Evolutionary conservation across 2,797 vertebrate species (phyloP).

Genomic region (Enteromius viviparus): DNA sequence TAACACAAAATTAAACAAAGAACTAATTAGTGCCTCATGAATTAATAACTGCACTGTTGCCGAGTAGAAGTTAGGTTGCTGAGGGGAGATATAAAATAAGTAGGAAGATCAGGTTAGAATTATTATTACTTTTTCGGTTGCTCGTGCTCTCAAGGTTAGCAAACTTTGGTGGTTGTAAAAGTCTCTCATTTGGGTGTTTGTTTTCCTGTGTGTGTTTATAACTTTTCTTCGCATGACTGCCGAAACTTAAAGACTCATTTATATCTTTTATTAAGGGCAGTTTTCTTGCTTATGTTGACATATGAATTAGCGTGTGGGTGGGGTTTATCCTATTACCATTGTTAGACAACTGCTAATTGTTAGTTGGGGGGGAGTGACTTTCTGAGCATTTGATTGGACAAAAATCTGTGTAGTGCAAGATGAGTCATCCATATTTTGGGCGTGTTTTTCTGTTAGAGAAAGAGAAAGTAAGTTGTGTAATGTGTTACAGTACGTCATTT

Average conservation of each 20-base stretch:
- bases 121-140: conserved; percentile 78
- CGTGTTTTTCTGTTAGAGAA: background rate
- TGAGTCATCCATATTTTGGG: background rate
- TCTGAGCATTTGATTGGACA: background rate
- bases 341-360: background rate
- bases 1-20: conserved; percentile 99
- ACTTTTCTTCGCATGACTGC: conserved; percentile 9
- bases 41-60: conserved; percentile 99
- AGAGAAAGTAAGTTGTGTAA: background rate
- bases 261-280: background rate
- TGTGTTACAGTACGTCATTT: background rate
- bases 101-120: conserved; percentile 94
- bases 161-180: conserved; percentile 80
- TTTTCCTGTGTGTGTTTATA: conserved; percentile 51
- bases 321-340: background rate
- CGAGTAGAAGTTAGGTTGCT: conserved; percentile 95
- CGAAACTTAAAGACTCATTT: conserved; percentile 28
- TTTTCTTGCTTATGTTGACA: conserved; percentile 1
- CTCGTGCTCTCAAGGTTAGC: conserved; percentile 82
- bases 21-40: conserved; percentile 99
- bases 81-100: conserved; percentile 99
- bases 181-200: conserved; percentile 71
- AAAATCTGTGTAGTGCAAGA: background rate
- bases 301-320: conserved; percentile 13
- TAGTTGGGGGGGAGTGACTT: background rate